A percentile compares a stretch with the other conserved stretches of the same genome.
Evolutionary conservation across 2,113 vertebrate species (phyloP).

Genomic region (Zosterops japonicus): DNA sequence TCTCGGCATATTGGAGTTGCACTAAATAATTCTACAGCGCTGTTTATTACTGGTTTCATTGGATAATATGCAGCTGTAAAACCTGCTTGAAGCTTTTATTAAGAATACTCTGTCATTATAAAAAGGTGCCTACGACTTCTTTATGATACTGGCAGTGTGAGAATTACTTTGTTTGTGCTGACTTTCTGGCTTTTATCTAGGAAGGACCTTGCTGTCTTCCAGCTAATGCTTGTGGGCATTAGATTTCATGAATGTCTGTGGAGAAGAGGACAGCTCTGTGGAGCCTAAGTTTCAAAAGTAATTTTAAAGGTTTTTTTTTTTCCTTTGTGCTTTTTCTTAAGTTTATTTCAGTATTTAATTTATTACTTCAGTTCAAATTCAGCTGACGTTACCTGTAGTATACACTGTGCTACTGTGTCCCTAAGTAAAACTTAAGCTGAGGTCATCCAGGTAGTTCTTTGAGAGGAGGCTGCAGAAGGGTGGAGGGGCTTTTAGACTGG

Average conservation of each 20-base stretch:
- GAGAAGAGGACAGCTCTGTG: not conserved
- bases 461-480: not conserved
- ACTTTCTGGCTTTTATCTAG: not conserved
- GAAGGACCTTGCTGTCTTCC: not conserved
- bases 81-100: conserved; percentile 64
- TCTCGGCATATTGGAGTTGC: conserved; percentile 37
- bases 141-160: not conserved
- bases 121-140: conserved; percentile 25
- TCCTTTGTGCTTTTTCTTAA: not conserved
- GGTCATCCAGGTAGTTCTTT: not conserved
- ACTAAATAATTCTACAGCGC: conserved; percentile 59
- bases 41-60: conserved; percentile 59
- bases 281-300: not conserved
- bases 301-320: not conserved
- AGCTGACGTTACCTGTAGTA: not conserved
- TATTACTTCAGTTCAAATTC: not conserved
- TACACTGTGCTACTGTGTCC: not conserved
- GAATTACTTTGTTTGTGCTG: not conserved
- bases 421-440: not conserved
- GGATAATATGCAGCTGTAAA: conserved; percentile 65
- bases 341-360: not conserved
- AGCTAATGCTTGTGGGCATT: not conserved
- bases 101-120: conserved; percentile 57
- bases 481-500: not conserved
- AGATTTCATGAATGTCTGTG: not conserved